Conservation (phyloP, 2,797 vertebrate species). For the Enteromius radiatus region DNA sequence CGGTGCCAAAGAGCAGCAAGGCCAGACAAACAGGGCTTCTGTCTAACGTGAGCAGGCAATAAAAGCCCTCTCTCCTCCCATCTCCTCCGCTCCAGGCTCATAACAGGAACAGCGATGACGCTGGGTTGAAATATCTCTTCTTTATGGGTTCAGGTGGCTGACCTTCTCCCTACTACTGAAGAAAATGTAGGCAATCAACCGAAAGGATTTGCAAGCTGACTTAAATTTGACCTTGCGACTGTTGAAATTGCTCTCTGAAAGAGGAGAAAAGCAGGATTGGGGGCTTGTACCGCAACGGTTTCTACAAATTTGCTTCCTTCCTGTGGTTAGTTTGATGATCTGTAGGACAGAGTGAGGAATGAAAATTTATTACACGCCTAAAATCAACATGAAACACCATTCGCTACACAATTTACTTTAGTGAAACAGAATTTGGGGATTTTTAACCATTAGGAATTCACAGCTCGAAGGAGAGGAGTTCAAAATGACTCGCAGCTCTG, state of each 20-base stretch:
- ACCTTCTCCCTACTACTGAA: conserved; percentile 82
- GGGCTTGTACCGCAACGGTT: conserved; percentile 46
- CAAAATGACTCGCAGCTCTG: not conserved
- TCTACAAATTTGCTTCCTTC: conserved; percentile 45
- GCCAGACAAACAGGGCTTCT: not conserved
- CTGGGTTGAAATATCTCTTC: conserved; percentile 58
- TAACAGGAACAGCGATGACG: not conserved
- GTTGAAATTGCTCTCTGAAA: conserved; percentile 72
- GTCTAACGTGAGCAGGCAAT: conserved; percentile 27
- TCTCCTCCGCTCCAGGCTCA: not conserved
- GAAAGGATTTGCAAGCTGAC: conserved; percentile 78
- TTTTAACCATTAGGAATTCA: not conserved
- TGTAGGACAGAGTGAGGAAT: conserved; percentile 14
- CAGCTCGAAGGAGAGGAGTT: not conserved
- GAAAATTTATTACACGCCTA: not conserved
- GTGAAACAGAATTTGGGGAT: not conserved
- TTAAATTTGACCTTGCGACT: conserved; percentile 84
- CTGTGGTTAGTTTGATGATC: conserved; percentile 21
- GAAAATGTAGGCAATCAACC: conserved; percentile 83
- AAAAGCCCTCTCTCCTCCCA: conserved; percentile 53
- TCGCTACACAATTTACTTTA: not conserved
- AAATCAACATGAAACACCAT: not conserved
- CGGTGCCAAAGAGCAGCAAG: conserved; percentile 50
- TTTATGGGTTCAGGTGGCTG: conserved; percentile 82
- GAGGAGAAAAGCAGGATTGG: conserved; percentile 66